phyloP scores from a whole-genome alignment of 2,888 invertebrate genomes.

The Aricia artaxerxes region DNA sequence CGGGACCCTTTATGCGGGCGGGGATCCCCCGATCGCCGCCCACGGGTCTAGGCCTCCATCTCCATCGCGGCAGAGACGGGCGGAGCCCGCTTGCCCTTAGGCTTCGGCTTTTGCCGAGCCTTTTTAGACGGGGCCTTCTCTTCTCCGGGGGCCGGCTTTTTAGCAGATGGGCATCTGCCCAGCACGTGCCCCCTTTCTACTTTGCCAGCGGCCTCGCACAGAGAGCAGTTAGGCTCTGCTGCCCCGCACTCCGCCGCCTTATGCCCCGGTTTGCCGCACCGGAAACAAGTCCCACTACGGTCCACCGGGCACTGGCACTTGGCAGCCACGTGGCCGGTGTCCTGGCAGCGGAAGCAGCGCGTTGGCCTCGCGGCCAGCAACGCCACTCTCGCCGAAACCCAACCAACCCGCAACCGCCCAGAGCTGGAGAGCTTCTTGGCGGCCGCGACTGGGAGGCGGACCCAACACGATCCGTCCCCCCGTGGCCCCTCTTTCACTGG shows the following conservation, averaged over 20 bases:
- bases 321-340: neutral
- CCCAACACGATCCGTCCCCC: neutral
- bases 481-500: too few relatives aligned
- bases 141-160: too few relatives aligned
- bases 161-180: too few relatives aligned
- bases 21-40: too few relatives aligned
- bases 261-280: neutral
- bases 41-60: too few relatives aligned
- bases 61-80: too few relatives aligned
- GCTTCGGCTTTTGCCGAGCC: too few relatives aligned
- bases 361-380: neutral
- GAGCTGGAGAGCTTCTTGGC: neutral
- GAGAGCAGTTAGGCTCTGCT: neutral
- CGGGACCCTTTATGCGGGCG: too few relatives aligned
- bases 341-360: neutral
- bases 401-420: neutral
- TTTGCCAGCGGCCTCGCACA: too few relatives aligned
- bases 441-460: neutral
- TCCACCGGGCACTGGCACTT: neutral
- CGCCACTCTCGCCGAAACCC: neutral
- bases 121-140: too few relatives aligned
- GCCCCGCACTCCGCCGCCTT: neutral
- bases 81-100: too few relatives aligned
- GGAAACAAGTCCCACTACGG: neutral
- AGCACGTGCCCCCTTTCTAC: too few relatives aligned